Evolutionary conservation across 2,113 vertebrate genomes (phyloP), one percentile per base, ranked within the genome.

Genomic region (Caracal caracal): DNA sequence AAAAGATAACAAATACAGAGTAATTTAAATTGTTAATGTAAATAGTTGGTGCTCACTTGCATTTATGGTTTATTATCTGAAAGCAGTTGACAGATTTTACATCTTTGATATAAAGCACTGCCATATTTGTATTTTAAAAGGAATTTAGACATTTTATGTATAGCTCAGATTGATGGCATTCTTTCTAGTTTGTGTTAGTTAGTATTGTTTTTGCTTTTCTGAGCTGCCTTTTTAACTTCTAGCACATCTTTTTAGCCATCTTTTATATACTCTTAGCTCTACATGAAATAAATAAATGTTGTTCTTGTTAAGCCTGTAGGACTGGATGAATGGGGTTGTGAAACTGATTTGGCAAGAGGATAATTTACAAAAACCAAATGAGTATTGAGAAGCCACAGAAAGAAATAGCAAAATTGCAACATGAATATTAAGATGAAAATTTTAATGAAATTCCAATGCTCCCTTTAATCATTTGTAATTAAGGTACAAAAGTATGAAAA

Each of bases 91-190:
- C 90, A 90, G 88, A 83, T 94, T 95, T 96, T 90, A 86, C 84
- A 98, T 78, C 78, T 97, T 98, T 98, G 95, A 97, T 98, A 96
- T 96, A 95, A 98, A 98, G 91, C 91, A 98, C 96, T 98, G 97
- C 97, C 97, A 92, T 93, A 61, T 98, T 98, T 97, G 95, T 97
- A 93, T 98, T 98, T 97, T 98, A 96, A 97, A 97, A 96, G 93
- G 93, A 98, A 97, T 95, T 97, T 97, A 82, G 71, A 63, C 94
- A 83, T 98, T 98, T 97, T 97, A 96, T 97, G 65, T 98, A 56
- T 95, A 98, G 96, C 95, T 97, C 83, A 97, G 96, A 88, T 96
- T 94, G 81, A 95, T 97, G 92, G 47, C 19, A 97, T 98, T 97
- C 65, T 84, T 96, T 0, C 85, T 96, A 59, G 94, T 97, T 97